Conservation (phyloP, 2,888 invertebrate species). For the Pantelozetes paolii region DNA sequence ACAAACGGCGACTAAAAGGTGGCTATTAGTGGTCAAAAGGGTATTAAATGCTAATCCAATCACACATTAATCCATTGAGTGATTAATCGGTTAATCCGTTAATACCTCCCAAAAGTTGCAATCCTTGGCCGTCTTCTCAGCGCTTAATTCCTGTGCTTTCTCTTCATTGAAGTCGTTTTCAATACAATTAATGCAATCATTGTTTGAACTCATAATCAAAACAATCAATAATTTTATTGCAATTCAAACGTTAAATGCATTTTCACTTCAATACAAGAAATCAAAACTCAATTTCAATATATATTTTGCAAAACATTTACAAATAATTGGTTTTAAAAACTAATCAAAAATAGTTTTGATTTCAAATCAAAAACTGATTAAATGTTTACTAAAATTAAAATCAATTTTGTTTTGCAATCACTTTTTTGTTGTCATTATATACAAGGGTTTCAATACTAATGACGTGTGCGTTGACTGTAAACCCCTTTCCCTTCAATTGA, state of each 20-base stretch:
- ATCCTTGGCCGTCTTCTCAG: background rate
- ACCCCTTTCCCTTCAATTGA: background rate
- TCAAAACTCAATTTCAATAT: no score
- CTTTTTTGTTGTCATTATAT: no score
- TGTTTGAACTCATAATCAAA: slow-evolving; percentile 7
- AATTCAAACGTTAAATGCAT: no score
- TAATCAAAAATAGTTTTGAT: background rate
- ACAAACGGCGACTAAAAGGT: no score
- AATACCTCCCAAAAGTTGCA: slow-evolving; percentile 36
- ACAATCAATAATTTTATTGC: background rate
- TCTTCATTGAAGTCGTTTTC: slow-evolving; percentile 15
- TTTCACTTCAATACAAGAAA: no score
- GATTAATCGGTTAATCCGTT: background rate
- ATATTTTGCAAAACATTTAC: background rate
- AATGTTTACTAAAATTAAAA: no score
- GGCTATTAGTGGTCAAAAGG: slow-evolving; percentile 2
- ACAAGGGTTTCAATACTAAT: background rate
- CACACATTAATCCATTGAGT: no score
- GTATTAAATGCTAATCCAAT: background rate
- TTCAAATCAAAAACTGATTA: no score
- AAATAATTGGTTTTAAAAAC: background rate
- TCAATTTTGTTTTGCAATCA: no score
- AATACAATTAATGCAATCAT: slow-evolving; percentile 24
- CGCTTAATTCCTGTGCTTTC: slow-evolving; percentile 5
- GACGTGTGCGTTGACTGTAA: background rate